Evolutionary conservation across 2,888 invertebrate species (phyloP), one percentile per base, ranked within the genome.

Genomic region (Tenthredo amoena): DNA sequence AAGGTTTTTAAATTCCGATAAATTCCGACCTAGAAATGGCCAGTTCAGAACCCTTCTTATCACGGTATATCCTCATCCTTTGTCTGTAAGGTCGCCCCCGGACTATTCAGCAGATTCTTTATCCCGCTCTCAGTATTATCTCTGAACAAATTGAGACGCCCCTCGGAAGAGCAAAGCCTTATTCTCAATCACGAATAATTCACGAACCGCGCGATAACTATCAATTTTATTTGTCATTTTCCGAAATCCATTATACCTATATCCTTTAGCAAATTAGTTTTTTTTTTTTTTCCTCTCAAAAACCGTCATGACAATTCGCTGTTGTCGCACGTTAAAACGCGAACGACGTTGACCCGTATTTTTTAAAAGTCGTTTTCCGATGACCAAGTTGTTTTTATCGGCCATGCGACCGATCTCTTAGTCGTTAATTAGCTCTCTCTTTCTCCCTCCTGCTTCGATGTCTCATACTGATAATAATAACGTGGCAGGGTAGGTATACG

Each of bases 31-130:
- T 37, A 37, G 55, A 81, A 81, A 81, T 21, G 43, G 65, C 65
- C 71, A 37, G 62, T 68, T 82, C 55, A 26, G 81, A 62, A 50
- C 71, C 85, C 72, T 72, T 72, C 68, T 82, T 62, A 81, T 82
- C 85, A 55, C 72, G 72, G 76, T 34, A 68, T 76, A 82, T 77
- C 77, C 85, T 68, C 65, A 79, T 58, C 72, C 83, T 68, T 81
- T 82, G 79, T 84, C 82, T 37, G 81, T 84, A 74, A 74, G 84
- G 84, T 62, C 84, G 74, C 84, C 76, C 86, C 47, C 62, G 68
- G 83, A 47, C 82, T 71, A 62, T 68, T 74, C 82, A 68, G 47
- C 83, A 62, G 72, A 62, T 82, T 74, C 85, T 82, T 74, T 68
- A 81, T 74, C 71, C 83, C 85, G 37, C 58, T 76, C 82, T 55